These are phyloP conservation scores for Solen grandis DNA, from an alignment of 1,140 invertebrate genomes.

Conservation along the genomic window DNA sequence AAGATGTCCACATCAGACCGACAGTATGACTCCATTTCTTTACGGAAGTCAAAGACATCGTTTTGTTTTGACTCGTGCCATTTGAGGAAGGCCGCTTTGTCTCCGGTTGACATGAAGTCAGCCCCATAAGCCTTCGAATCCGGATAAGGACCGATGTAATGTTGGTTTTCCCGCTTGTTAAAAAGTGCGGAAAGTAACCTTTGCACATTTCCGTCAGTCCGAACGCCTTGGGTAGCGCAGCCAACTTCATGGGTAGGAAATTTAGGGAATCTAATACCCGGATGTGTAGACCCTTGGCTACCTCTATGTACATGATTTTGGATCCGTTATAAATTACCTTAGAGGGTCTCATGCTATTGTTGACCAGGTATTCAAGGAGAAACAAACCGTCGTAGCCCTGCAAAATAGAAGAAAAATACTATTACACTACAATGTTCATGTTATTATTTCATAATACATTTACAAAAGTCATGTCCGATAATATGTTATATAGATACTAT, in stretches of 20 bases:
- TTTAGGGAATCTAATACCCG: slow-evolving; percentile 14
- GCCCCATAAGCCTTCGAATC: not conserved
- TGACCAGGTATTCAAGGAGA: slow-evolving; percentile 31
- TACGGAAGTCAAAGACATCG: slow-evolving; percentile 45
- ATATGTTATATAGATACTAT: not conserved
- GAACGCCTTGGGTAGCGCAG: slow-evolving; percentile 30
- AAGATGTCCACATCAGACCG: slow-evolving; percentile 57
- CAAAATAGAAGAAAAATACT: not conserved
- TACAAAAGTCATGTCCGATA: not conserved
- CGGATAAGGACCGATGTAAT: slow-evolving; percentile 17
- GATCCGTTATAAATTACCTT: slow-evolving; percentile 16
- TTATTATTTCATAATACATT: too few relatives aligned
- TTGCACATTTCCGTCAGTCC: slow-evolving; percentile 38
- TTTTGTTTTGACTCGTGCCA: slow-evolving; percentile 42
- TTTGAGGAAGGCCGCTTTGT: slow-evolving; percentile 6
- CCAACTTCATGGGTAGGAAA: slow-evolving; percentile 41
- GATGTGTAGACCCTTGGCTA: slow-evolving; percentile 30
- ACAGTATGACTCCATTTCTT: slow-evolving; percentile 54
- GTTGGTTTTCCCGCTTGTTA: slow-evolving; percentile 17
- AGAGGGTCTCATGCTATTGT: not conserved
- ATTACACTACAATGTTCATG: not conserved
- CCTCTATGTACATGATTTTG: not conserved
- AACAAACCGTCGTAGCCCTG: slow-evolving; percentile 37
- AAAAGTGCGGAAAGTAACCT: slow-evolving; percentile 48
- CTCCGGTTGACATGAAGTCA: slow-evolving; percentile 25